phyloP scores from a whole-genome alignment of 2,888 invertebrate genomes.

The Ochropacha duplaris region DNA sequence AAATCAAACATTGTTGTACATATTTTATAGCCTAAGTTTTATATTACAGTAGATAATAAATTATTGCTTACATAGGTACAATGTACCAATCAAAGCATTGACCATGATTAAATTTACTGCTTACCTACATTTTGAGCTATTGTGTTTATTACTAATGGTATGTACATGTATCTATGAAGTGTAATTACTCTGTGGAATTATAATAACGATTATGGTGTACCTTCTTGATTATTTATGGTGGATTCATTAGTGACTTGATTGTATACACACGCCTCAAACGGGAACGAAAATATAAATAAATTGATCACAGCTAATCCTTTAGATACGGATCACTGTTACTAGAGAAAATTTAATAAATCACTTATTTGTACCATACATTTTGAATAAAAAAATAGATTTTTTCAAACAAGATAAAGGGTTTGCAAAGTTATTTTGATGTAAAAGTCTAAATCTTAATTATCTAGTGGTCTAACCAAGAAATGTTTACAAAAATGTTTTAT shows the following conservation, averaged over 20 bases:
- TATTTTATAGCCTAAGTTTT: constrained; percentile 10
- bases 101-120: background rate
- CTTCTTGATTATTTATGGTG: background rate
- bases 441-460: too few species aligned
- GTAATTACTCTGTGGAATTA: background rate
- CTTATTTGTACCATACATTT: too few species aligned
- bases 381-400: too few species aligned
- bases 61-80: constrained; percentile 5
- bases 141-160: background rate
- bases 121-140: background rate
- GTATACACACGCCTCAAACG: background rate
- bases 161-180: background rate
- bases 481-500: too few species aligned
- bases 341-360: too few species aligned
- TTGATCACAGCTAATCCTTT: background rate
- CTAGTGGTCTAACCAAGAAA: too few species aligned
- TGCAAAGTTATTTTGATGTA: too few species aligned
- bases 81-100: background rate
- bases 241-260: background rate
- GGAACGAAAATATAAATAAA: background rate
- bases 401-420: too few species aligned
- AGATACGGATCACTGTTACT: background rate
- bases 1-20: constrained; percentile 15
- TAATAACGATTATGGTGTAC: background rate
- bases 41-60: constrained; percentile 8